A percentile compares a stretch with the other conserved stretches of the same genome.
phyloP scores from a whole-genome alignment of 2,888 invertebrate species.

The Tenthredo scrophulariae region DNA sequence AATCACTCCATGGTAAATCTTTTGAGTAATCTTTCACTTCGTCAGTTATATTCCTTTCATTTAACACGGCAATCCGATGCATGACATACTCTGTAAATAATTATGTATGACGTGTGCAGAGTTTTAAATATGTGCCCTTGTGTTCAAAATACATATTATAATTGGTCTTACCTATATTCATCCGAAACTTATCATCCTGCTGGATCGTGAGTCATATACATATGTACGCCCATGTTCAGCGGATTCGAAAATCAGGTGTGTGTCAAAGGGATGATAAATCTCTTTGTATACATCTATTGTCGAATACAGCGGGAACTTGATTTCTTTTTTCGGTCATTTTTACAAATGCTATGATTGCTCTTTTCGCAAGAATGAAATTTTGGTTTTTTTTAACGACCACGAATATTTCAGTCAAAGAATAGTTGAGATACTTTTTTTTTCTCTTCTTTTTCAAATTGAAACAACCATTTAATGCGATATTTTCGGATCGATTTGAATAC shows the following conservation, averaged over 20 bases:
- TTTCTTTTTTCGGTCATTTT: not conserved
- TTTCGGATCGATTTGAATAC: not conserved
- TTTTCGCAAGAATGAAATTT: not conserved
- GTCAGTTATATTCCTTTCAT: not conserved
- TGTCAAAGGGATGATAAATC: not conserved
- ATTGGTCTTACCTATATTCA: not conserved
- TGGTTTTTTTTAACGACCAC: not conserved
- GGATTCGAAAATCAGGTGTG: not conserved
- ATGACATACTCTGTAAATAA: conserved; percentile 28
- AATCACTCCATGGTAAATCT: not conserved
- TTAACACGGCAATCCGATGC: not conserved
- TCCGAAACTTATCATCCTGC: not conserved
- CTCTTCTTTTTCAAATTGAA: not conserved
- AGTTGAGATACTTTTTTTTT: not conserved
- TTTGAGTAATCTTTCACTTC: not conserved
- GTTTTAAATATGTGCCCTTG: conserved; percentile 25
- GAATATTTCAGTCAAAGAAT: not conserved
- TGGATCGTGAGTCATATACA: conserved; percentile 13
- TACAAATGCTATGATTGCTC: not conserved
- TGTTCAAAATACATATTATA: conserved; percentile 17
- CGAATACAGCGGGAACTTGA: not conserved
- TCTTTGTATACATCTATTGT: not conserved
- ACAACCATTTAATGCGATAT: not conserved
- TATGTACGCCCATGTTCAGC: not conserved
- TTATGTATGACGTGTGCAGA: not conserved